Base-by-base conservation (phyloP, 2,888 invertebrate species). In the Oligia strigilis region DNA sequence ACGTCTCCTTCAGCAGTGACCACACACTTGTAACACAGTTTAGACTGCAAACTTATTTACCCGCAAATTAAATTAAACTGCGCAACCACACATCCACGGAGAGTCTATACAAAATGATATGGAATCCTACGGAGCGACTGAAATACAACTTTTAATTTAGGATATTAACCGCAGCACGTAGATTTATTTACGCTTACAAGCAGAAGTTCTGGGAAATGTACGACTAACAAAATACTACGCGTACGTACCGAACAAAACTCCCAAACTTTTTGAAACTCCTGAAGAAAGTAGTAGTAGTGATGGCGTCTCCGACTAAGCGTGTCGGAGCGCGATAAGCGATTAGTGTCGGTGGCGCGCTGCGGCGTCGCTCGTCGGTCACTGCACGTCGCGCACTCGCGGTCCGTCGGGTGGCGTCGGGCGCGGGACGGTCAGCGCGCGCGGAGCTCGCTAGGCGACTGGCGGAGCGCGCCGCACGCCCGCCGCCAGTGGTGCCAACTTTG, bases 111-210 rank as follows among this genome's bases (percentile, higher is more conserved):
- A 43, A 75, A 43, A 55, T 36, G 0, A 72, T 67, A 60, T 62
- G 72, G 77, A 73, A n/a, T 36, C 43, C 49, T 65, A 55, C 72
- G 52, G 23, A n/a, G 72, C 74, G 69, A 76, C 77, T 89, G 70
- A 76, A 83, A 88, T 78, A 88, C 80, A 70, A 79, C 77, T 83
- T 89, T 86, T 86, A 83, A 83, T 88, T 88, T 88, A 88, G 78
- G 88, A 86, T 83, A 86, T 79, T 71, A 77, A 86, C 80, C 81
- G 72, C 76, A 81, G 60, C 72, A 64, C 40, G 70, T 43, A 76
- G 62, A 81, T 88, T 79, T 88, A 78, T 85, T 89, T 89, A 76
- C 77, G 79, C 76, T 72, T 78, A 80, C 60, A 62, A 17, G 73
- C 66, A 78, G n/a, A 72, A 86, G 46, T 81, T 70, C 65, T 72